Conservation (phyloP, 2,113 vertebrate genomes). For the Sander lucioperca region DNA sequence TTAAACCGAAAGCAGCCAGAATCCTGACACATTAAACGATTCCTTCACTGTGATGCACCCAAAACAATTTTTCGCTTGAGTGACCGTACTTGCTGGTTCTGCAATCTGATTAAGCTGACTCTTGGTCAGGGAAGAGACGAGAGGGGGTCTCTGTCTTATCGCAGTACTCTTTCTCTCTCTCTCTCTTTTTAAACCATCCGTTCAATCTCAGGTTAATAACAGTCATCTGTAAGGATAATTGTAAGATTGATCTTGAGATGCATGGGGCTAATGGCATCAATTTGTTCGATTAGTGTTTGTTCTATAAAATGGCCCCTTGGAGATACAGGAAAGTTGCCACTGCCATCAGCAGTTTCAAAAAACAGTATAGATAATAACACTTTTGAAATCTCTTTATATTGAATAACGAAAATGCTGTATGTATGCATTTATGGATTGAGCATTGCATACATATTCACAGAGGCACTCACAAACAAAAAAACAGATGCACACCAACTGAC, state of each 20-base stretch:
- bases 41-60: constrained; percentile 65
- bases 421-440: neutral
- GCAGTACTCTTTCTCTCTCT: neutral
- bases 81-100: constrained; percentile 66
- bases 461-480: neutral
- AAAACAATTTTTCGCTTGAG: constrained; percentile 83
- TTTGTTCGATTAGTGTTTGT: constrained; percentile 58
- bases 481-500: neutral
- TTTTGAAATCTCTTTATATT: neutral
- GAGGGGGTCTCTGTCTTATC: neutral
- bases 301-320: constrained; percentile 32
- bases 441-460: neutral
- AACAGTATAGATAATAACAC: constrained; percentile 4
- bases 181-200: constrained; percentile 14
- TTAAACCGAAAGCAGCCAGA: constrained; percentile 59
- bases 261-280: constrained; percentile 54
- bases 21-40: constrained; percentile 68
- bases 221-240: constrained; percentile 71
- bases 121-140: constrained; percentile 46
- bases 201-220: constrained; percentile 53
- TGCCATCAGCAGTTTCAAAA: constrained; percentile 26
- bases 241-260: constrained; percentile 64
- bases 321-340: constrained; percentile 22
- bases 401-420: constrained; percentile 16
- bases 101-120: constrained; percentile 73